Evolutionary conservation across 2,888 invertebrate species (phyloP).

Genomic region (Furcula furcula): DNA sequence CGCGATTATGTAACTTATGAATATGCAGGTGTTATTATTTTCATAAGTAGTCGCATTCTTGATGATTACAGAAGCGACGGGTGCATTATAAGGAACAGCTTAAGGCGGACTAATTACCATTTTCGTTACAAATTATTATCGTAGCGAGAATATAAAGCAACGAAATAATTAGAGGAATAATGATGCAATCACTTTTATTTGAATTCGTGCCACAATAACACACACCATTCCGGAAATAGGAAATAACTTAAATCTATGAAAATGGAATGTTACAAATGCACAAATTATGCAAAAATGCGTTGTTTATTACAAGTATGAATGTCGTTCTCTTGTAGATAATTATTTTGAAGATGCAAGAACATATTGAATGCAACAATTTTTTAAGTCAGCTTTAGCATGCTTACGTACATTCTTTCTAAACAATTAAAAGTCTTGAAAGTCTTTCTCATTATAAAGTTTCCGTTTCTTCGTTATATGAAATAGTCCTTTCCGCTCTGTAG

Average conservation of each 20-base stretch:
- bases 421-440: slow-evolving; percentile 59
- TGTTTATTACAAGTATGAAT: too few species aligned
- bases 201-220: too few species aligned
- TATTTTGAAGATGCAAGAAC: too few species aligned
- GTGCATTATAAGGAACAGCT: slow-evolving; percentile 30
- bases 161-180: slow-evolving; percentile 14
- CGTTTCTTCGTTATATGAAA: slow-evolving; percentile 71
- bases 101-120: slow-evolving; percentile 29
- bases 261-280: too few species aligned
- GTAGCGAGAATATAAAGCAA: slow-evolving; percentile 21
- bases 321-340: too few species aligned
- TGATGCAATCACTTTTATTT: slow-evolving; percentile 5
- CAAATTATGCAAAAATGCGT: too few species aligned
- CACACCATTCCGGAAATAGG: too few species aligned
- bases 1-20: slow-evolving; percentile 57
- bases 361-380: too few species aligned
- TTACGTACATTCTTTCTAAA: slow-evolving; percentile 1
- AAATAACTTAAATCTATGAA: too few species aligned
- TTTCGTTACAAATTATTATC: slow-evolving; percentile 30
- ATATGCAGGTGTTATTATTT: slow-evolving; percentile 55
- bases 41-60: slow-evolving; percentile 63
- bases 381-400: background rate
- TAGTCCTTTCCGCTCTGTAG: slow-evolving; percentile 56
- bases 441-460: slow-evolving; percentile 68
- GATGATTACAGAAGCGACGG: slow-evolving; percentile 39